A percentile compares a stretch with the other conserved stretches of the same genome.
phyloP scores from a whole-genome alignment of 2,888 invertebrate species.

The Trachelus iudaicus region DNA sequence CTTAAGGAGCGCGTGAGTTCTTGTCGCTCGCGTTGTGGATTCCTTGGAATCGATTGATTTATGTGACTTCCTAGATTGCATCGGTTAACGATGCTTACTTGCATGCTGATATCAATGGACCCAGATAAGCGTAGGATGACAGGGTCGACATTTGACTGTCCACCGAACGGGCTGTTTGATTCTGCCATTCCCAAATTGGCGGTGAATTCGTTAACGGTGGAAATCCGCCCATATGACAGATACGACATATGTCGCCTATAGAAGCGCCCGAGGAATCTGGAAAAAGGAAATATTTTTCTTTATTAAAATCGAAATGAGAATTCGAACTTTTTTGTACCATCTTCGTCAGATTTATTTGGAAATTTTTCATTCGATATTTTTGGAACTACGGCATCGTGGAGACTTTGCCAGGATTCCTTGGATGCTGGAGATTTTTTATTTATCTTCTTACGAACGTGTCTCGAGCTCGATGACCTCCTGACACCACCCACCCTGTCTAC shows the following conservation, averaged over 20 bases:
- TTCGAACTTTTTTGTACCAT: background rate
- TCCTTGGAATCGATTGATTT: background rate
- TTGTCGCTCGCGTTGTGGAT: conserved; percentile 13
- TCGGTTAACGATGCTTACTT: conserved; percentile 41
- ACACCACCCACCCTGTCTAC: background rate
- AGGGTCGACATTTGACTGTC: conserved; percentile 41
- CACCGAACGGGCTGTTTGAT: conserved; percentile 28
- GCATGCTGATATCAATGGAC: conserved; percentile 59
- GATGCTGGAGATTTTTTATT: background rate
- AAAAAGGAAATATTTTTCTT: background rate
- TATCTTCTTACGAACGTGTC: background rate
- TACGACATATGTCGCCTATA: conserved; percentile 58
- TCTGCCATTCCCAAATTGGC: conserved; percentile 40
- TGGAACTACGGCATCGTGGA: background rate
- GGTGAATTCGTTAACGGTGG: conserved; percentile 29
- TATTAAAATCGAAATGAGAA: background rate
- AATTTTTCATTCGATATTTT: background rate
- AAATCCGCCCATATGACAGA: conserved; percentile 61
- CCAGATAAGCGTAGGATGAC: conserved; percentile 49
- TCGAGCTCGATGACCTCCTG: background rate
- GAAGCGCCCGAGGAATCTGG: conserved; percentile 15
- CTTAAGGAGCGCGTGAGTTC: background rate
- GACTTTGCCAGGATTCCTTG: background rate
- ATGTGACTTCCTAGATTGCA: background rate
- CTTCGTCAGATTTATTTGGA: background rate